Percentiles rank a stretch among this genome's conserved stretches.
Evolutionary conservation across 2,113 vertebrate genomes (phyloP).

Genomic region (Rhea pennata): DNA sequence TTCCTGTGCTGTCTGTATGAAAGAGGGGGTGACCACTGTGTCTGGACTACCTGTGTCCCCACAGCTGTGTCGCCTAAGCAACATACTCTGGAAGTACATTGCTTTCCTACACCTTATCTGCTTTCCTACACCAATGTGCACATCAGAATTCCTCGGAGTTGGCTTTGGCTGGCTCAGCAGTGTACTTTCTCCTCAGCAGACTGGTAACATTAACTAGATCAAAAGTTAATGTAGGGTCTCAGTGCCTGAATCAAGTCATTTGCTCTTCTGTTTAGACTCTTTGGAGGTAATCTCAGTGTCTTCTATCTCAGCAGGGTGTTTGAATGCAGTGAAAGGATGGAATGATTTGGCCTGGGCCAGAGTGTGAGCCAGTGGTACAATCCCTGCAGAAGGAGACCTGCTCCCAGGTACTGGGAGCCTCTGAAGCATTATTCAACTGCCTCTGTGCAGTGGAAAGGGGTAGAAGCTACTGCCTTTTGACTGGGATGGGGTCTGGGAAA

Average conservation of each 20-base stretch:
- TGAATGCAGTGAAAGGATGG: neutral
- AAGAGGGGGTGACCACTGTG: neutral
- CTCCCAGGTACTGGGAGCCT: neutral
- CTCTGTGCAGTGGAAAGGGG: neutral
- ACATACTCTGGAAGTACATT: neutral
- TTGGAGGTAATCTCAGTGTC: neutral
- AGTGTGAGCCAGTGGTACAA: accelerated
- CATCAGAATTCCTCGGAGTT: neutral
- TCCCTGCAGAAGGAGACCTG: neutral
- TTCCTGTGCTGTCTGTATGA: neutral
- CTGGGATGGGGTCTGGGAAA: neutral
- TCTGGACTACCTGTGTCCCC: neutral
- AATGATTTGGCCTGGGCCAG: neutral
- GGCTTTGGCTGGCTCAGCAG: neutral
- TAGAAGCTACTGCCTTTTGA: neutral
- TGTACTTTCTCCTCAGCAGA: neutral
- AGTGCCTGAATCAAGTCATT: neutral
- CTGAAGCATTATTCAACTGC: neutral
- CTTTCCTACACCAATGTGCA: too few species aligned
- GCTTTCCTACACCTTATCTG: neutral
- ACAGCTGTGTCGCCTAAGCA: neutral
- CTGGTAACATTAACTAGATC: too few species aligned
- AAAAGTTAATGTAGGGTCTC: accelerated
- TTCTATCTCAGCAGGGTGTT: neutral
- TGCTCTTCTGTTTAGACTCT: neutral